Conservation (phyloP, 2,888 invertebrate species). For the Meiosimyza decipiens region DNA sequence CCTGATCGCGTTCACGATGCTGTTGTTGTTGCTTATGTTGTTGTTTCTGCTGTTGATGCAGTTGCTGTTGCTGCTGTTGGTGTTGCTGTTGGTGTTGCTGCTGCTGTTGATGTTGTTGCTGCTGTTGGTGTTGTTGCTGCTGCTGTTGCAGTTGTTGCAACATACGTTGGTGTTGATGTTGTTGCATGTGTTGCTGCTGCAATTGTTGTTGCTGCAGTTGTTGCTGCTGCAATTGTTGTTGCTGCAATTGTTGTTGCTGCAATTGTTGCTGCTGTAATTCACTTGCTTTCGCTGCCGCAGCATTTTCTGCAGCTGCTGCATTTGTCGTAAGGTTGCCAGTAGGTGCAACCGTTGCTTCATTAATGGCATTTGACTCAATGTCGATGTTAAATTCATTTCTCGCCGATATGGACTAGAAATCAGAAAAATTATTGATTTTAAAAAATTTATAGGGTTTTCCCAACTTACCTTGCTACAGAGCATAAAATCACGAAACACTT, state of each 20-base stretch:
- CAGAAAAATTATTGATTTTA: background rate
- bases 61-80: constrained; percentile 38
- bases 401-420: background rate
- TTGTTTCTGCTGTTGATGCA: constrained; percentile 1
- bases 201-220: constrained; percentile 6
- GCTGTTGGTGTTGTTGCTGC: constrained; percentile 38
- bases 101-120: background rate
- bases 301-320: constrained; percentile 5
- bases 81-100: constrained; percentile 30
- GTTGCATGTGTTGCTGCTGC: constrained; percentile 32
- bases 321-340: background rate
- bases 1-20: constrained; percentile 8
- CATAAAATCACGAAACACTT: constrained; percentile 59
- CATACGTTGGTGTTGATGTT: constrained; percentile 40
- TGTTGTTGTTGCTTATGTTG: constrained; percentile 15
- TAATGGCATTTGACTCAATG: constrained; percentile 18
- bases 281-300: background rate
- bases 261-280: constrained; percentile 24
- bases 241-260: background rate
- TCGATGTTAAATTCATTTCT: constrained; percentile 17
- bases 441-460: background rate
- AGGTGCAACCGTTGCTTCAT: background rate
- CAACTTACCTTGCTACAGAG: constrained; percentile 54
- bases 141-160: constrained; percentile 11
- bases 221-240: constrained; percentile 3